Evolutionary conservation across 2,797 vertebrate species (phyloP), one percentile per base, ranked within the genome.

Genomic region (Tadarida brasiliensis): DNA sequence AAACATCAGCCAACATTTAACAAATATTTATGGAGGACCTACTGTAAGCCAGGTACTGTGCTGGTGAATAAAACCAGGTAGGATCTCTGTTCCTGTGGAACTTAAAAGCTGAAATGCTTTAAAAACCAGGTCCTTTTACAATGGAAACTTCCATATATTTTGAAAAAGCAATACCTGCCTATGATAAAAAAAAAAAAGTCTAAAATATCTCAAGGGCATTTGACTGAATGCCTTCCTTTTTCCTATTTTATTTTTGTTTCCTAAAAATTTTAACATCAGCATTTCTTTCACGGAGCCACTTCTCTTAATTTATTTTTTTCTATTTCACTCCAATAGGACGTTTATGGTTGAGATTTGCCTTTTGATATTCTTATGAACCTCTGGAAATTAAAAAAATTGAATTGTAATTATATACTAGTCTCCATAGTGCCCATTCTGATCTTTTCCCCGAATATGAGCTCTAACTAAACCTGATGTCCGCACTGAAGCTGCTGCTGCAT

Each of bases 201-300:
- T n/a, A 78, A n/a, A 56, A 22, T 74, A 39, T 59, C 49, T 61
- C 5, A 85, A 28, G 28, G 30, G 17, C 44, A 35, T 95, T 65
- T 93, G 59, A 61, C 30, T 84, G 59, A 95, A 74, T 74, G 44
- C 74, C 49, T 91, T 87, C 33, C 16, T 83, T 61, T 85, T 68
- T 67, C 26, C 4, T 90, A 30, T 71, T 83, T 93, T 57, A 76
- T 85, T 96, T 94, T 96, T 77, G 26, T 77, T 82, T 77, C 33
- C n/a, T 56, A 24, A 76, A 85, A 59, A 44, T 70, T 63, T 57
- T 57, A 76, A 33, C 2, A 54, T 73, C 12, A 56, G 14, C 61
- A 30, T 92, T 86, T 90, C 74, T 63, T 90, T 86, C 68, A 19
- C 1, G 22, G 54, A 88, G 56, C 16, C 15, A 9, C 17, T 47